A percentile compares a stretch with the other conserved stretches of the same genome.
phyloP scores from a whole-genome alignment of 35 echinoderm and acorn worm genomes.

The Strongylocentrotus purpuratus region DNA sequence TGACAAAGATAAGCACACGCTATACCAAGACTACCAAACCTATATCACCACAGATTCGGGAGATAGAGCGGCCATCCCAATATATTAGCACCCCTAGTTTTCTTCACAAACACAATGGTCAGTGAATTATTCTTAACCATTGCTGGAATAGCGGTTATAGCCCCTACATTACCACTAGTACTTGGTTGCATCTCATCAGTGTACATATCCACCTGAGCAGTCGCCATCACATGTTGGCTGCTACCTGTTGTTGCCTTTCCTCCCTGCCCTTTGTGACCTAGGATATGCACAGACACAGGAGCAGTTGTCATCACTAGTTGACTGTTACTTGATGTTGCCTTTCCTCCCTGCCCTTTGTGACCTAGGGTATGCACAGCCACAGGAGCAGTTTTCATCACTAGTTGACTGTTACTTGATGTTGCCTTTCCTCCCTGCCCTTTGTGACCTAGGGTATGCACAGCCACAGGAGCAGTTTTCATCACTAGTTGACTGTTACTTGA shows the following conservation, averaged over 20 bases:
- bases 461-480: too few species aligned
- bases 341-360: too few species aligned
- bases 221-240: background rate
- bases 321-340: too few species aligned
- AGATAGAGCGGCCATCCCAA: background rate
- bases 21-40: background rate
- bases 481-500: too few species aligned
- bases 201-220: background rate
- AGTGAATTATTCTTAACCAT: background rate
- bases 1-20: background rate
- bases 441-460: too few species aligned
- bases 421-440: too few species aligned
- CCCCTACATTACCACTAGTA: background rate
- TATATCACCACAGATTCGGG: background rate
- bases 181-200: background rate
- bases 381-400: background rate
- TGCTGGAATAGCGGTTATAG: background rate
- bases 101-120: background rate
- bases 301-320: too few species aligned
- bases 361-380: too few species aligned
- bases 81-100: background rate
- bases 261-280: background rate
- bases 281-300: too few species aligned
- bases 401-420: background rate
- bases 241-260: background rate